phyloP scores from a whole-genome alignment of 2,797 vertebrate genomes.

The Ataeniobius toweri region DNA sequence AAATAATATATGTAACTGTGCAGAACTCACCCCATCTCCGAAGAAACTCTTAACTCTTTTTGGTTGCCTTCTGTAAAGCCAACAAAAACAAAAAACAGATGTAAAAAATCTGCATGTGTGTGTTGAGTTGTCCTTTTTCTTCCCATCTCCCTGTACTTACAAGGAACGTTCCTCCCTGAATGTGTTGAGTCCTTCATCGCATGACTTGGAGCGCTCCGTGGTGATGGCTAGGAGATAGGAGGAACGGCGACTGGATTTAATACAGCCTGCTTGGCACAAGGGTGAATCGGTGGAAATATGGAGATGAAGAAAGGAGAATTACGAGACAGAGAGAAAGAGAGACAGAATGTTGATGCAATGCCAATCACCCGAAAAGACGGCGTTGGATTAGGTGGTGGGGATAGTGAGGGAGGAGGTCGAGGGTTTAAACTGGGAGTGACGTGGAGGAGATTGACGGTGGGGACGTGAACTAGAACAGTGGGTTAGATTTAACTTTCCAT shows the following conservation, averaged over 20 bases:
- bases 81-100: conserved; percentile 27
- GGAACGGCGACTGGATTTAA: conserved; percentile 93
- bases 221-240: conserved; percentile 97
- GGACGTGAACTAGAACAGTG: conserved; percentile 38
- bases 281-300: conserved; percentile 46
- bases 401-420: conserved; percentile 17
- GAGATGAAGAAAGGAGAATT: conserved; percentile 25
- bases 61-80: conserved; percentile 85
- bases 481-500: conserved; percentile 23
- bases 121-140: background rate
- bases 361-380: conserved; percentile 61
- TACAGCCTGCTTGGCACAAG: conserved; percentile 84
- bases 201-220: conserved; percentile 96
- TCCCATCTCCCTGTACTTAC: conserved; percentile 73
- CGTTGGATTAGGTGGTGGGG: conserved; percentile 58
- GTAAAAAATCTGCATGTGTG: background rate
- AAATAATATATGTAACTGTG: background rate
- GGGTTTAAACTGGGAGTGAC: conserved; percentile 9
- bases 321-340: conserved; percentile 52
- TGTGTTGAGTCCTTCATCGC: conserved; percentile 93
- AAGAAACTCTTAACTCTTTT: conserved; percentile 96
- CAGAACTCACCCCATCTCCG: conserved; percentile 89
- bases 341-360: conserved; percentile 72
- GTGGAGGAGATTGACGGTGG: conserved; percentile 20
- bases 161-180: conserved; percentile 90